A percentile compares a stretch with the other conserved stretches of the same genome.
phyloP scores from a whole-genome alignment of 2,888 invertebrate species.

The Pachycephus smyrnensis region DNA sequence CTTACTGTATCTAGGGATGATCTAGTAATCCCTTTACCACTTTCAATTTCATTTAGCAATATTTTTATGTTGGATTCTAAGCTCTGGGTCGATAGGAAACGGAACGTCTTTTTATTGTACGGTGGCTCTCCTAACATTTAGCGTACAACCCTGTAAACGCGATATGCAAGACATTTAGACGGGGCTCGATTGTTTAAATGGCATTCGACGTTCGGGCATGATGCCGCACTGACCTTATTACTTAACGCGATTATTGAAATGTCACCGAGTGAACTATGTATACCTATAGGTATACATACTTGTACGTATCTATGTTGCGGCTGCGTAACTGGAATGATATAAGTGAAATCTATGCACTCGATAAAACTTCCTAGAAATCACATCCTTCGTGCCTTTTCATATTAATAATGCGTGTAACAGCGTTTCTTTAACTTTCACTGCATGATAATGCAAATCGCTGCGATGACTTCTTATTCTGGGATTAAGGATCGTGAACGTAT shows the following conservation, averaged over 20 bases:
- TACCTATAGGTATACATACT: neutral
- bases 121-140: neutral
- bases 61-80: neutral
- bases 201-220: constrained; percentile 14
- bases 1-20: neutral
- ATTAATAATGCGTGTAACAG: neutral
- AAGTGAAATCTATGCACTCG: neutral
- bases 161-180: neutral
- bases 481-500: neutral
- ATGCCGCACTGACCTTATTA: constrained; percentile 43
- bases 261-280: constrained; percentile 47
- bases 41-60: neutral
- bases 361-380: neutral
- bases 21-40: neutral
- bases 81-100: too few relatives aligned
- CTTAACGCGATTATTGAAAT: constrained; percentile 48
- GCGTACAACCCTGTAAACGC: neutral
- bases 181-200: constrained; percentile 16
- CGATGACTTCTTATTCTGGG: neutral
- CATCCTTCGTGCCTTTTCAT: neutral
- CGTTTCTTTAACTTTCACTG: neutral
- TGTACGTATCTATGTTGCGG: neutral
- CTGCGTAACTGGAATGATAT: neutral
- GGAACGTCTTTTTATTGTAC: neutral
- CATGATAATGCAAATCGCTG: neutral